Evolutionary conservation across 2,113 vertebrate species (phyloP).

Genomic region (Colinus virginianus): DNA sequence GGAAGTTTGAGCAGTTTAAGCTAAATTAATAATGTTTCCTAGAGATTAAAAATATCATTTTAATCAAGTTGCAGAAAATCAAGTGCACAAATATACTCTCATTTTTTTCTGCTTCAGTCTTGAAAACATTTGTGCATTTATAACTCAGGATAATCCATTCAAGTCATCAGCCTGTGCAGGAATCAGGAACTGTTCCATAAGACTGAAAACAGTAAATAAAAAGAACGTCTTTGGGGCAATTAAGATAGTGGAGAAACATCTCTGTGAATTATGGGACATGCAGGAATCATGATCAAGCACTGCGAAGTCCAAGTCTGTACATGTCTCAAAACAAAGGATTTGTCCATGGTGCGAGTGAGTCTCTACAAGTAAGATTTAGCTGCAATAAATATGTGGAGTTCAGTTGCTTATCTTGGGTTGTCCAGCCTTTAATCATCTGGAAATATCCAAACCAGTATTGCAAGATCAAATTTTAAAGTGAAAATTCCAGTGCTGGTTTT

Average conservation of each 20-base stretch:
- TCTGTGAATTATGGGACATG: neutral
- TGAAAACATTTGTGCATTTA: neutral
- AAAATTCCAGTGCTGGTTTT: constrained; percentile 22
- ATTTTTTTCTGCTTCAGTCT: neutral
- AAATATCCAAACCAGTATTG: neutral
- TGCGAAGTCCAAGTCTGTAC: neutral
- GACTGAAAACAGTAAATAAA: rapidly evolving
- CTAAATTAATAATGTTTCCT: neutral
- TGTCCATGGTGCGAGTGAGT: neutral
- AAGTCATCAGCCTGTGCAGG: neutral
- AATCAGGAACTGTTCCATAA: neutral
- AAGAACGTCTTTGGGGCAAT: neutral
- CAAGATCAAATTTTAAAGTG: constrained; percentile 27
- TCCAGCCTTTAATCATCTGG: neutral
- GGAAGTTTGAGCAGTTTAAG: neutral
- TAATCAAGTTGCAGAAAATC: neutral
- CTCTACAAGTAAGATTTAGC: neutral
- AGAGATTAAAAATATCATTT: neutral
- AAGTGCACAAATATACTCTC: neutral
- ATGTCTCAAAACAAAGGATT: neutral
- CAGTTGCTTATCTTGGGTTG: neutral
- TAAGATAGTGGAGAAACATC: neutral
- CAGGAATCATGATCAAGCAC: no score
- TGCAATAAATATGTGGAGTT: neutral
- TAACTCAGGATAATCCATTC: rapidly evolving